Evolutionary conservation across 1,140 invertebrate species (phyloP).

Genomic region (Macrocentrus cingulum): DNA sequence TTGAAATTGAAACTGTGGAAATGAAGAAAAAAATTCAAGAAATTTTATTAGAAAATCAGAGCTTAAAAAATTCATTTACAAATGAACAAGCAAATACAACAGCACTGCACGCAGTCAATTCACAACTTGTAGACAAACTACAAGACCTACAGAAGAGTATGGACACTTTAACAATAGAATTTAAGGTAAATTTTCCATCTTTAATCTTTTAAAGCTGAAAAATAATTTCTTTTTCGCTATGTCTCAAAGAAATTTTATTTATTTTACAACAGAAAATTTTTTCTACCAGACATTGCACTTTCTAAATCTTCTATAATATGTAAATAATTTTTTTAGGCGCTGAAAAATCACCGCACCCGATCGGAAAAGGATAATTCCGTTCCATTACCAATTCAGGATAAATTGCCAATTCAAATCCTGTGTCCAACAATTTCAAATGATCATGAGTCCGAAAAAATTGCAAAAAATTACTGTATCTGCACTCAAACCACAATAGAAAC

Average conservation of each 20-base stretch:
- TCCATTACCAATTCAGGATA: too few relatives aligned
- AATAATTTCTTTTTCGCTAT: slow-evolving; percentile 5
- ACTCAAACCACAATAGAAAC: slow-evolving; percentile 19
- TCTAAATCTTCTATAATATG: too few relatives aligned
- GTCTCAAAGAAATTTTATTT: slow-evolving; percentile 25
- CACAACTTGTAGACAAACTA: slow-evolving; percentile 46
- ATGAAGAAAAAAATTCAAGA: slow-evolving; percentile 45
- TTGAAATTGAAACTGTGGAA: slow-evolving; percentile 49
- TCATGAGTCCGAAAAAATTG: too few relatives aligned
- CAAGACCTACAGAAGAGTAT: slow-evolving; percentile 50
- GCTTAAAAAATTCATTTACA: slow-evolving; percentile 38
- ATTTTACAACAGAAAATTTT: too few relatives aligned
- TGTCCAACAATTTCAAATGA: too few relatives aligned
- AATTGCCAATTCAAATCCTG: too few relatives aligned
- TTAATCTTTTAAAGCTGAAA: too few relatives aligned
- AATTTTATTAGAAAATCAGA: slow-evolving; percentile 38
- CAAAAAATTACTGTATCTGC: slow-evolving; percentile 34
- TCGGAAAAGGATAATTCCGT: too few relatives aligned
- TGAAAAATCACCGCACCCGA: too few relatives aligned
- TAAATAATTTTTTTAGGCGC: too few relatives aligned
- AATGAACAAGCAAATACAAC: slow-evolving; percentile 43
- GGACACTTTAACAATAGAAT: slow-evolving; percentile 46
- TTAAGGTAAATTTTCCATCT: slow-evolving; percentile 45
- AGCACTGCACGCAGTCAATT: slow-evolving; percentile 44
- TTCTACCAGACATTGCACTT: too few relatives aligned